Conservation (phyloP, 2,113 vertebrate genomes). For the Mugil cephalus region DNA sequence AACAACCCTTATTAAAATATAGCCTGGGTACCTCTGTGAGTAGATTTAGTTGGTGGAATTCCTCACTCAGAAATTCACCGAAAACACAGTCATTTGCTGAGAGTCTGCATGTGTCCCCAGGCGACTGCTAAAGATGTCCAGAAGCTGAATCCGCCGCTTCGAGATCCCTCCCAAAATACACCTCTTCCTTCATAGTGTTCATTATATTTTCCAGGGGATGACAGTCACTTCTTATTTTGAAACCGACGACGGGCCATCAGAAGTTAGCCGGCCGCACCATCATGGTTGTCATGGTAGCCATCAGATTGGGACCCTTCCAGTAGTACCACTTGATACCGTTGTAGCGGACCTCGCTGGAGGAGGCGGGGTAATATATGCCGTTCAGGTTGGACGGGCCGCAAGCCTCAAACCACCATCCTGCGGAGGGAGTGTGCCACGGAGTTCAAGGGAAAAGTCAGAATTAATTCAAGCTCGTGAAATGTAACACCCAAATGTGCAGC, state of each 20-base stretch:
- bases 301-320: constrained; percentile 87
- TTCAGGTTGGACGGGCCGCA: constrained; percentile 89
- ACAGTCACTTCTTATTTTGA: neutral
- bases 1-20: constrained; percentile 22
- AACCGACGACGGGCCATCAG: constrained; percentile 48
- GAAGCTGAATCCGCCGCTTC: constrained; percentile 9
- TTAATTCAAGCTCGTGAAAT: constrained; percentile 58
- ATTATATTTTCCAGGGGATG: neutral
- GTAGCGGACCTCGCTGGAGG: constrained; percentile 81
- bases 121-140: constrained; percentile 16
- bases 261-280: constrained; percentile 87
- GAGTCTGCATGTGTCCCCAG: constrained; percentile 12
- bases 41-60: constrained; percentile 7
- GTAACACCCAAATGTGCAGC: constrained; percentile 51
- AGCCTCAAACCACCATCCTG: constrained; percentile 91
- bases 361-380: constrained; percentile 84
- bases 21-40: constrained; percentile 8
- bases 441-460: constrained; percentile 43
- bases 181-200: constrained; percentile 28
- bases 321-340: constrained; percentile 91
- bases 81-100: constrained; percentile 16
- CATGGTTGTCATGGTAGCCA: constrained; percentile 85
- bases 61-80: constrained; percentile 5
- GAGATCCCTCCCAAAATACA: neutral
- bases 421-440: constrained; percentile 4